phyloP scores from a whole-genome alignment of 2,797 vertebrate species.

The Sphaeramia orbicularis region DNA sequence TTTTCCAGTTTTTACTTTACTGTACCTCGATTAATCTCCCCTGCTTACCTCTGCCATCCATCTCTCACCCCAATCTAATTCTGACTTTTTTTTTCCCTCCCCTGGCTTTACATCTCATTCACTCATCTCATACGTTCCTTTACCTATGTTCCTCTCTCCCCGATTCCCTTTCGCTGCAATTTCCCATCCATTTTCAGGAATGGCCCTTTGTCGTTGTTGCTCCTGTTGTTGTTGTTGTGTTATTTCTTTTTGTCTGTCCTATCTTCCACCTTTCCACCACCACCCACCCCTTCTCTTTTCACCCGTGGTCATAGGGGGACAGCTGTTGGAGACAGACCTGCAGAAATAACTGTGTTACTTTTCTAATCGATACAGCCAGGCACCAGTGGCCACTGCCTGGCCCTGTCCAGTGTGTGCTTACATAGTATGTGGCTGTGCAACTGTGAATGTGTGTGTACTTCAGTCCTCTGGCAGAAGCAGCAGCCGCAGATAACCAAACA shows the following conservation, averaged over 20 bases:
- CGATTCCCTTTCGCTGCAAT: constrained; percentile 34
- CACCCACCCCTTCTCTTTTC: constrained; percentile 24
- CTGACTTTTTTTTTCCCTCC: not conserved
- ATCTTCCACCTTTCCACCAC: not conserved
- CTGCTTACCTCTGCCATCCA: constrained; percentile 1
- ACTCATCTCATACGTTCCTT: constrained; percentile 3
- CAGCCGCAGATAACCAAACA: constrained; percentile 69
- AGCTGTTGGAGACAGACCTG: constrained; percentile 76
- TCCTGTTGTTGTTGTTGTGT: constrained; percentile 23
- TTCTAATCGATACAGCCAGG: constrained; percentile 81
- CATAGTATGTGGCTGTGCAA: constrained; percentile 18
- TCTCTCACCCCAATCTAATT: not conserved
- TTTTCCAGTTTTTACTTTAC: constrained; percentile 3
- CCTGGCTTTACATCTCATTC: constrained; percentile 21
- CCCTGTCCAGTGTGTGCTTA: constrained; percentile 46
- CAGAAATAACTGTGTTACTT: constrained; percentile 82
- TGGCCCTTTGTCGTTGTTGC: constrained; percentile 29
- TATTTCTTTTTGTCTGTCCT: constrained; percentile 5
- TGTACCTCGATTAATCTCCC: constrained; percentile 10
- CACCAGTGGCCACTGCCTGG: constrained; percentile 72
- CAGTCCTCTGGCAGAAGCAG: constrained; percentile 54
- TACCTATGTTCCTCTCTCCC: constrained; percentile 12
- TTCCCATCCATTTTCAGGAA: constrained; percentile 41
- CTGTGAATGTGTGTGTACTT: constrained; percentile 39
- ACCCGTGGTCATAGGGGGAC: constrained; percentile 57